Base-by-base conservation (phyloP, 2,888 invertebrate genomes). In the Tolmerus cingulatus region DNA sequence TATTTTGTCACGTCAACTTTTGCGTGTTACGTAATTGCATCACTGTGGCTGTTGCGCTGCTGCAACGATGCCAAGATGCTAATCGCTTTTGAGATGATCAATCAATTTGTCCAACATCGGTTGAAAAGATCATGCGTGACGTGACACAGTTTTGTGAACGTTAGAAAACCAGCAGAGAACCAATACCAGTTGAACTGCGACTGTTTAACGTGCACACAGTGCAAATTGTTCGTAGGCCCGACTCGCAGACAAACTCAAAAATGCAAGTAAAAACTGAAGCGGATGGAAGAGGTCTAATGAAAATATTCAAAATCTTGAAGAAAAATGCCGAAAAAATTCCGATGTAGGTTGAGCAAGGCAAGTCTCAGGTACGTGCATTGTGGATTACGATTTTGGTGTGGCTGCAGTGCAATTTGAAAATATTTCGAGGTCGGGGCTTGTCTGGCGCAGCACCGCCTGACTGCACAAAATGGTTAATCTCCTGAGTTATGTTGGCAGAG, bases 381-480 rank as follows among this genome's bases (percentile, higher is more conserved):
- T 76, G 76, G 40, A 76, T 76, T 76, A 37, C 76, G 66, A 23
- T 66, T 76, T 76, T 37, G 66, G 66, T 66, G 66, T 66, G 66
- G 66, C 66, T 66, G 51, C 66, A 34, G 34, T 55, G 81, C 81
- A 55, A 81, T 81, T 30, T 27, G 55, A 55, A 81, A 81, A 81
- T 81, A 81, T 81, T 81, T 81, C 81, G 81, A 81, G 81, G 81
- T 81, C 81, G 81, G 81, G 81, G 81, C 81, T 81, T 81, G 81
- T 81, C 81, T 81, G 81, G 51, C 55, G 46, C 51, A 43, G 55
- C 81, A 51, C 81, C 81, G 81, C 81, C 81, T 81, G 51, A 51
- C 81, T 81, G 43, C 81, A 55, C 81, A 81, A 51, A 81, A 51
- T 81, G 27, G 81, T 81, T 81, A 78, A 40, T 43, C 37, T 81